These are phyloP conservation scores for Cotesia congregata DNA, from an alignment of 2,888 invertebrate genomes.

Conservation along the genomic window DNA sequence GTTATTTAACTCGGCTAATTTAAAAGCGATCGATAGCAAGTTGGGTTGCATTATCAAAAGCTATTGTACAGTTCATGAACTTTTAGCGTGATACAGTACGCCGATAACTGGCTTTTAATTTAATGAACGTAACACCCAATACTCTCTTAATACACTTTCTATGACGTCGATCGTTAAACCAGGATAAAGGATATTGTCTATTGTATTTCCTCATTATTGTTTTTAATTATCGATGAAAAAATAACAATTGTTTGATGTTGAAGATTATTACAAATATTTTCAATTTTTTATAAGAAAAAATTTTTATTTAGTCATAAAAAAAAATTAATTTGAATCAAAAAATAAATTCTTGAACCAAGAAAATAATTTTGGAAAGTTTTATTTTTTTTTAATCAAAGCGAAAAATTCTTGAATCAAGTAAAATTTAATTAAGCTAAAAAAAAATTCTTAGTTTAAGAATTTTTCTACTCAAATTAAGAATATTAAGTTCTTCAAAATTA, in stretches of 20 bases:
- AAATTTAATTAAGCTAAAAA: too few species aligned
- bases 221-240: background rate
- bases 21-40: background rate
- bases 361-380: too few species aligned
- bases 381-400: too few species aligned
- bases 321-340: too few species aligned
- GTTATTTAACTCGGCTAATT: background rate
- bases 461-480: too few species aligned
- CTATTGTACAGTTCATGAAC: background rate
- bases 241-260: background rate
- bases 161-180: background rate
- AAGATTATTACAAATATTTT: too few species aligned
- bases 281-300: too few species aligned
- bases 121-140: constrained; percentile 8
- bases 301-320: too few species aligned
- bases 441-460: too few species aligned
- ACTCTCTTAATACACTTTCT: background rate
- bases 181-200: background rate
- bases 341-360: too few species aligned
- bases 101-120: constrained; percentile 22
- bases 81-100: background rate
- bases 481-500: too few species aligned
- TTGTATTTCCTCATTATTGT: background rate
- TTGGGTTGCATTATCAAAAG: background rate
- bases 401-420: too few species aligned